phyloP scores from a whole-genome alignment of 2,888 invertebrate genomes.

The Steinernema carpocapsae region DNA sequence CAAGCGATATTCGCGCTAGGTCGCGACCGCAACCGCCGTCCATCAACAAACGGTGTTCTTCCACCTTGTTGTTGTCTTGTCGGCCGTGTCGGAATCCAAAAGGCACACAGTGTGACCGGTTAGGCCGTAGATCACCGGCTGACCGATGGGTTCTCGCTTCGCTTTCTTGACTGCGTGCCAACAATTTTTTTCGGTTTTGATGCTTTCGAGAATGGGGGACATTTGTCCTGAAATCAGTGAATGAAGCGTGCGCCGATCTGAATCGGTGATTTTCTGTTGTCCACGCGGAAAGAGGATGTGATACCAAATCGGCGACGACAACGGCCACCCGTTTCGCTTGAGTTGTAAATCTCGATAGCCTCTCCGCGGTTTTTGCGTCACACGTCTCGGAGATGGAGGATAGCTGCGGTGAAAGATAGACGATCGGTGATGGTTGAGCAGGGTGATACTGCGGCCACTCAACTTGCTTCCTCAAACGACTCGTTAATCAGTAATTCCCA shows the following conservation, averaged over 20 bases:
- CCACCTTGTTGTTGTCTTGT: slow-evolving; percentile 30
- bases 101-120: slow-evolving; percentile 22
- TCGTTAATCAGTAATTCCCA: neutral
- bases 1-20: too few species aligned
- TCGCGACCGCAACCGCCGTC: too few species aligned
- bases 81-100: slow-evolving; percentile 25
- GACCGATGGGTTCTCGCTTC: slow-evolving; percentile 2
- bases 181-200: neutral
- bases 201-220: neutral
- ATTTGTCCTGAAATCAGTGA: neutral
- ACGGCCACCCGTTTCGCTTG: neutral
- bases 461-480: neutral
- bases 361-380: slow-evolving; percentile 30
- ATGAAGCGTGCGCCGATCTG: neutral
- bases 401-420: neutral
- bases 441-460: slow-evolving; percentile 17
- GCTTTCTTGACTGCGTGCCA: slow-evolving; percentile 28
- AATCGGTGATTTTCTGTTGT: neutral
- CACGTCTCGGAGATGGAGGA: too few species aligned
- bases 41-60: too few species aligned
- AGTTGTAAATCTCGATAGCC: slow-evolving; percentile 13
- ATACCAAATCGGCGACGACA: slow-evolving; percentile 21
- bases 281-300: neutral
- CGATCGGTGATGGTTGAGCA: slow-evolving; percentile 2
- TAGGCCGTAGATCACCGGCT: neutral